phyloP scores from a whole-genome alignment of 2,113 vertebrate species.

The Potamarius usumacintae region DNA sequence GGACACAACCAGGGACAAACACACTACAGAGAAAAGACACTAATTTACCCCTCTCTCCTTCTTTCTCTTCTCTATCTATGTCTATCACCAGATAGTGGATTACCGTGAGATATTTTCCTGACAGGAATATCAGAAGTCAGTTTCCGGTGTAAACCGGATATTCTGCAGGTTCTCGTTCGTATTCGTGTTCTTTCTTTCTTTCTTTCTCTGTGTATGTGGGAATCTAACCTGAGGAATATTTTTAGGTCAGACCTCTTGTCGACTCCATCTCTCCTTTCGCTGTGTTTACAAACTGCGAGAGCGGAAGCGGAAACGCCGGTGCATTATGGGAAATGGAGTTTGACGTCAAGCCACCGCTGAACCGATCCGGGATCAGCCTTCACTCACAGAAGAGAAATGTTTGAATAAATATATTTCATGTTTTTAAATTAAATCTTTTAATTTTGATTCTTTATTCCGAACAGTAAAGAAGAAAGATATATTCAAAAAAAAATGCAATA shows the following conservation, averaged over 20 bases:
- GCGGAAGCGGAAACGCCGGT: conserved; percentile 41
- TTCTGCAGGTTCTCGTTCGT: too few relatives aligned
- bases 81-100: not conserved
- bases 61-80: not conserved
- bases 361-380: too few relatives aligned
- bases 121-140: not conserved
- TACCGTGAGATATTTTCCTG: not conserved
- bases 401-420: too few relatives aligned
- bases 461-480: too few relatives aligned
- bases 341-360: not conserved
- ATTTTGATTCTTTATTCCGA: too few relatives aligned
- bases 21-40: not conserved
- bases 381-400: too few relatives aligned
- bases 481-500: too few relatives aligned
- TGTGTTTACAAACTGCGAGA: conserved; percentile 63
- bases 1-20: not conserved
- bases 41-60: not conserved
- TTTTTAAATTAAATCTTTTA: too few relatives aligned
- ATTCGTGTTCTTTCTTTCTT: not conserved
- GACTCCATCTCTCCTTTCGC: conserved; percentile 61
- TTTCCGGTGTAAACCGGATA: not conserved
- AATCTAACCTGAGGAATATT: conserved; percentile 29
- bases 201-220: not conserved
- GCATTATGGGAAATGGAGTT: conserved; percentile 55
- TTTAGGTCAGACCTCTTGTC: conserved; percentile 60